phyloP scores from a whole-genome alignment of 2,113 vertebrate species.

The Neotoma lepida region DNA sequence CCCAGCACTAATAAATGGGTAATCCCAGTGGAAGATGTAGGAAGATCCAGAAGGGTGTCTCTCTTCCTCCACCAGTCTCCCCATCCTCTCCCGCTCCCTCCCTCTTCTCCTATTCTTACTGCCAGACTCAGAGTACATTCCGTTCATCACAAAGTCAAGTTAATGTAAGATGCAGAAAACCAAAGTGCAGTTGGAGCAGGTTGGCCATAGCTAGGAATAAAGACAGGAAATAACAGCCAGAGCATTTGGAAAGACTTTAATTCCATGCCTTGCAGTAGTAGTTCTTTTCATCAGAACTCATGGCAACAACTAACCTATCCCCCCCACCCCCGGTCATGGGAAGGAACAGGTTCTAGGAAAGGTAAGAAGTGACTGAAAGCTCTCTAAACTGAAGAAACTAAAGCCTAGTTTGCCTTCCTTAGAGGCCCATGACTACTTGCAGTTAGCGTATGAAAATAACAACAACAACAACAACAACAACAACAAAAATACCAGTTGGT shows the following conservation, averaged over 20 bases:
- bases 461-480: not conserved
- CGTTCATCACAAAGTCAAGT: not conserved
- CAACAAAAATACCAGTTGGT: not conserved
- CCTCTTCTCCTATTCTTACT: not conserved
- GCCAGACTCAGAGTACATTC: not conserved
- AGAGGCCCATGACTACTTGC: not conserved
- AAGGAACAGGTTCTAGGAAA: conserved; percentile 35
- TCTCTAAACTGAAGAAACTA: not conserved
- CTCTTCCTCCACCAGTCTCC: not conserved
- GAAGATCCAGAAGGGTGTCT: not conserved
- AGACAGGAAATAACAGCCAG: not conserved
- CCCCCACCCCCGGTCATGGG: not conserved
- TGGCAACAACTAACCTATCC: not conserved
- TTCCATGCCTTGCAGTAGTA: not conserved
- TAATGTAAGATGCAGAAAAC: not conserved
- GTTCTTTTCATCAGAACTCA: not conserved
- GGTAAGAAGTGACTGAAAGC: not conserved
- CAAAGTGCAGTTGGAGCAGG: not conserved
- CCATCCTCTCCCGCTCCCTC: too few relatives aligned
- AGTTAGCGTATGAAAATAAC: not conserved
- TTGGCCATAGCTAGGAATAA: not conserved
- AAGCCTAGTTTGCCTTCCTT: not conserved
- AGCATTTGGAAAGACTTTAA: not conserved
- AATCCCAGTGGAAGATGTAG: too few relatives aligned
- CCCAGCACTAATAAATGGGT: not conserved